A percentile compares a stretch with the other conserved stretches of the same genome.
Conservation (phyloP, 2,888 invertebrate genomes). For the Drosophila macrospina region DNA sequence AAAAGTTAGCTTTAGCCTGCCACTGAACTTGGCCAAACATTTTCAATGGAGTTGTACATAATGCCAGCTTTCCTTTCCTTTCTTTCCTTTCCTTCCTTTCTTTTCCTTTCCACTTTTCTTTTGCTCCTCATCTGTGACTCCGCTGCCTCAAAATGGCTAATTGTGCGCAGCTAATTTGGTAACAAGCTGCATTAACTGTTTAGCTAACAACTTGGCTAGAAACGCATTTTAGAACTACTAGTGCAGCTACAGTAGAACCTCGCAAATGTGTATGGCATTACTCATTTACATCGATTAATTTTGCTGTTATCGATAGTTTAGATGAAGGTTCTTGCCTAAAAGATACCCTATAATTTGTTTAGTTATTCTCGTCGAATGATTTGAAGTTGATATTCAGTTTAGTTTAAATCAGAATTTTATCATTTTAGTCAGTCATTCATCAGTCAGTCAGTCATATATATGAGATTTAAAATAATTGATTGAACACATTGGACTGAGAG, state of each 20-base stretch:
- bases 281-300: no score
- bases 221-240: not conserved
- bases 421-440: no score
- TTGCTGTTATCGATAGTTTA: no score
- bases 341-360: no score
- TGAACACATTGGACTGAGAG: no score
- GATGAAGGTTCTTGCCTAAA: no score
- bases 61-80: not conserved
- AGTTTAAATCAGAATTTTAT: not conserved
- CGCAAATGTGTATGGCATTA: no score
- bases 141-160: not conserved
- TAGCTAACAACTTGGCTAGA: not conserved
- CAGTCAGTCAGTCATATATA: no score
- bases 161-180: conserved; percentile 3
- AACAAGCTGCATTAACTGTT: not conserved
- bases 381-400: not conserved
- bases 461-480: no score
- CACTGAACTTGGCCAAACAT: conserved; percentile 25
- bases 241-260: not conserved
- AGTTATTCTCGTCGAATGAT: not conserved
- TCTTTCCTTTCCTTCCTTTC: not conserved
- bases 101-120: not conserved
- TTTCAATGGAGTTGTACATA: conserved; percentile 17
- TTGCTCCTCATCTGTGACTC: not conserved
- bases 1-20: conserved; percentile 29